phyloP scores from a whole-genome alignment of 2,113 vertebrate genomes.

The Astur gentilis region DNA sequence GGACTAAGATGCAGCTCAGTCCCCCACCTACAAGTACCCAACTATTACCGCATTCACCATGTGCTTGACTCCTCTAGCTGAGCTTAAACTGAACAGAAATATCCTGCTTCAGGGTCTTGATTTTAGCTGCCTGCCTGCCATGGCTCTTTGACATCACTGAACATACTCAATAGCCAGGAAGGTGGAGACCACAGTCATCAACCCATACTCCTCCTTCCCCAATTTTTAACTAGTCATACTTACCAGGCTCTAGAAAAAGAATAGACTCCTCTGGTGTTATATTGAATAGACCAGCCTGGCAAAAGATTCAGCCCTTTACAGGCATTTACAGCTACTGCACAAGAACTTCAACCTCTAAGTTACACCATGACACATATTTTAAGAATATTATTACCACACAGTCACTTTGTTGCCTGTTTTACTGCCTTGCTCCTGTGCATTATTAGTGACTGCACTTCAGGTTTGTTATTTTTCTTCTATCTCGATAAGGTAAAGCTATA shows the following conservation, averaged over 20 bases:
- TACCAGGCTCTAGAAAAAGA: fast-evolving
- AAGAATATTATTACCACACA: neutral
- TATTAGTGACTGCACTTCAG: neutral
- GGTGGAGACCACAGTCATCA: neutral
- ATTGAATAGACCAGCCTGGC: neutral
- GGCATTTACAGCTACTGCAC: neutral
- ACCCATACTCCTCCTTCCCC: too few relatives aligned
- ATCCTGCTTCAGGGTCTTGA: neutral
- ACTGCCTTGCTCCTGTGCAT: neutral
- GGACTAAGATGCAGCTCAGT: neutral
- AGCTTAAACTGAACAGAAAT: neutral
- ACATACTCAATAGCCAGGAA: neutral
- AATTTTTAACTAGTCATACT: neutral
- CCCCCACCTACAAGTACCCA: neutral
- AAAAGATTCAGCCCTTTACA: neutral
- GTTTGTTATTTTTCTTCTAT: neutral
- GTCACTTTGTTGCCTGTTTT: neutral
- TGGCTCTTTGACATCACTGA: neutral
- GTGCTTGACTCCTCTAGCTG: neutral
- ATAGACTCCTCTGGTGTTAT: neutral
- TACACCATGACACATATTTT: neutral
- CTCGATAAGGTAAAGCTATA: neutral
- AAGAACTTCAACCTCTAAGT: neutral
- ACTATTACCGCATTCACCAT: neutral
- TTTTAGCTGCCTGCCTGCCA: neutral